Evolutionary conservation across 2,888 invertebrate genomes (phyloP).

Genomic region (Eledone cirrhosa): DNA sequence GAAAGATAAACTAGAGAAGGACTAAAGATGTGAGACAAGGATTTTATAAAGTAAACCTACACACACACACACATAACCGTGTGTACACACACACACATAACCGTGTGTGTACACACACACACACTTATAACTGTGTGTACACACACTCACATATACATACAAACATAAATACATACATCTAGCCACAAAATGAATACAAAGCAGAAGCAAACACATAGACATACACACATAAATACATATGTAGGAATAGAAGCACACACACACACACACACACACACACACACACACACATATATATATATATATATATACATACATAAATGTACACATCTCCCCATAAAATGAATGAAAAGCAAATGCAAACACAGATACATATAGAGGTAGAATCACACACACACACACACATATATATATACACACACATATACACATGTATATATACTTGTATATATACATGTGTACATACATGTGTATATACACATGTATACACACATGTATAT

Average conservation of each 20-base stretch:
- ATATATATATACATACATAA: neutral
- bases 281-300: neutral
- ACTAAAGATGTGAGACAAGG: too few relatives aligned
- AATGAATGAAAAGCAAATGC: neutral
- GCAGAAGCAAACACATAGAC: too few relatives aligned
- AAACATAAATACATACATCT: too few relatives aligned
- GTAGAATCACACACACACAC: neutral
- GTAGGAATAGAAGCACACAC: neutral
- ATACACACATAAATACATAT: neutral
- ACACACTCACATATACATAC: too few relatives aligned
- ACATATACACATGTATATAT: neutral
- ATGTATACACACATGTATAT: neutral
- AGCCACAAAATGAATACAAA: too few relatives aligned
- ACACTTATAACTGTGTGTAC: too few relatives aligned
- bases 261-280: neutral
- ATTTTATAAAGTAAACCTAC: too few relatives aligned
- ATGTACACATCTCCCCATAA: neutral
- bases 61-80: too few relatives aligned
- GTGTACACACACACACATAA: too few relatives aligned
- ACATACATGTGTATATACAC: neutral
- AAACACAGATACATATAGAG: neutral
- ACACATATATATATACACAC: neutral
- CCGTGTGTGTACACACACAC: too few relatives aligned
- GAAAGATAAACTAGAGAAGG: too few relatives aligned
- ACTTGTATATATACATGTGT: too few relatives aligned